A percentile compares a stretch with the other conserved stretches of the same genome.
phyloP scores from a whole-genome alignment of 1,140 invertebrate species.

The Thaumatotibia leucotreta region DNA sequence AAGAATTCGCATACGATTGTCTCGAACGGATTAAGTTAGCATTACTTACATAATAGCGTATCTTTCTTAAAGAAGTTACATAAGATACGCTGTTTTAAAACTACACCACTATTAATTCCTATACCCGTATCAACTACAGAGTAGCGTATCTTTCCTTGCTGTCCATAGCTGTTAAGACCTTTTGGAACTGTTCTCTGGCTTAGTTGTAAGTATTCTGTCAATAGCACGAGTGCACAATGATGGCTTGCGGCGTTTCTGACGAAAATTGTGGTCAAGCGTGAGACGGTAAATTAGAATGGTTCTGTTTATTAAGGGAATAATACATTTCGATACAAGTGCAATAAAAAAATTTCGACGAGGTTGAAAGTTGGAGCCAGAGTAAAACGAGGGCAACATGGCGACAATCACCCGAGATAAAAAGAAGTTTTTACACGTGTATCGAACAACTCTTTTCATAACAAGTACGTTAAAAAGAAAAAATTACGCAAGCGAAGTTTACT shows the following conservation, averaged over 20 bases:
- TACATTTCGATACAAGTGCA: too few relatives aligned
- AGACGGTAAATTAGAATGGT: not conserved
- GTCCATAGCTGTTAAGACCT: not conserved
- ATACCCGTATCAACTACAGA: not conserved
- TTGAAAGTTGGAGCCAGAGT: too few relatives aligned
- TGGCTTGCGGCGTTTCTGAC: constrained; percentile 37
- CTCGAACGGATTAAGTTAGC: constrained; percentile 49
- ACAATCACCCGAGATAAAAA: too few relatives aligned
- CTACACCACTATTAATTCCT: not conserved
- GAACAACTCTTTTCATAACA: too few relatives aligned
- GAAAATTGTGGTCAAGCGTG: constrained; percentile 46
- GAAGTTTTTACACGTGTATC: too few relatives aligned
- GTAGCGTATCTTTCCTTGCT: not conserved
- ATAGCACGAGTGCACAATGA: constrained; percentile 54
- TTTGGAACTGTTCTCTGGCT: not conserved
- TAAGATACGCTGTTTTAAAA: not conserved
- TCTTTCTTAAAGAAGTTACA: not conserved
- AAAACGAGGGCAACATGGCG: too few relatives aligned
- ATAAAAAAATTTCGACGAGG: too few relatives aligned
- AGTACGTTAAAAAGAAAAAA: too few relatives aligned
- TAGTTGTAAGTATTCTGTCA: constrained; percentile 61
- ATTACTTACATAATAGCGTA: not conserved
- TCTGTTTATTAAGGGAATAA: not conserved
- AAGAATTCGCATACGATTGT: constrained; percentile 63
- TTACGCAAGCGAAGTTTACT: too few relatives aligned